Evolutionary conservation across 1,140 invertebrate genomes (phyloP), one percentile per base, ranked within the genome.

Genomic region (Lysiphlebus fabarum): DNA sequence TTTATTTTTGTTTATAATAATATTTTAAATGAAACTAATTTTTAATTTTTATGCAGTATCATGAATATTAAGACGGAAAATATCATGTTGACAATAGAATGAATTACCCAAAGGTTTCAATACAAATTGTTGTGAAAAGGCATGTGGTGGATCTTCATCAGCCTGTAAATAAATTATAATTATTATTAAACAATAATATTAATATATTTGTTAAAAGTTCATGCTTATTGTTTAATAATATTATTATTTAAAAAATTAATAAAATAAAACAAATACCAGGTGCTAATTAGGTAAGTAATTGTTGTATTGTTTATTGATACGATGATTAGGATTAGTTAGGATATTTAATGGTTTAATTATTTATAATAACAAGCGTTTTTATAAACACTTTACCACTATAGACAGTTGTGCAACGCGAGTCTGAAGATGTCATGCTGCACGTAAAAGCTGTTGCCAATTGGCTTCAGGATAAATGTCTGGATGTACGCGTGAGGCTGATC

Each of bases 361-460:
- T 26, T 26, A 26, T 26, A 0, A 26, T 4, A 26, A 4, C 17
- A 1, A 26, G 2, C 17, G 17, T 26, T 26, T 26, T 26, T 26
- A 26, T 26, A 26, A 26, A 26, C 17, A 26, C 17, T 2, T 26
- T 26, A 26, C 17, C 67, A 66, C 55, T 82, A 85, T 72, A 82
- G 73, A 55, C 84, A 82, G 81, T 93, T 85, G 78, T 94, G 91
- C 67, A 94, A 84, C 64, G 89, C 88, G 68, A 95, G 85, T 77
- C 92, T 85, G 83, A 95, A 95, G 73, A 92, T 87, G 79, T 95
- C 91, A 78, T 95, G 91, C 82, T 93, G 90, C 69, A 94, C 87
- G 82, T 90, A 94, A 85, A 92, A 95, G 75, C 87, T 89, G 70
- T 84, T 89, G 76, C 85, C 87, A 70, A 90, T 85, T 64, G 90